Evolutionary conservation across 1,140 invertebrate species (phyloP).

Genomic region (Subanguina moxae): DNA sequence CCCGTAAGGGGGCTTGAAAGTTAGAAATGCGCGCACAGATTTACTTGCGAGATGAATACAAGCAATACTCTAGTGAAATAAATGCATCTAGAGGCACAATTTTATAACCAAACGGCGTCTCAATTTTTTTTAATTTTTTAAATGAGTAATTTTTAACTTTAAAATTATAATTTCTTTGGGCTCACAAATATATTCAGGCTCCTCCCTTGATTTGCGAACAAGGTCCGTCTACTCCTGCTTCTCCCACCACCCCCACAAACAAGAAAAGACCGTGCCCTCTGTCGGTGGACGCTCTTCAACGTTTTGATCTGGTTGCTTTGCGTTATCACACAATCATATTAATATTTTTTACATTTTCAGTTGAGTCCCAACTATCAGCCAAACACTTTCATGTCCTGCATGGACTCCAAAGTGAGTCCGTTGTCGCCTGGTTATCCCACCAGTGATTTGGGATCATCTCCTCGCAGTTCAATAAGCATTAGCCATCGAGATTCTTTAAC

Average conservation of each 20-base stretch:
- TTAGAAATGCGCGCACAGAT: too few species aligned
- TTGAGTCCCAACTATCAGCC: conserved; percentile 49
- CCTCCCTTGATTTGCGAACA: conserved; percentile 87
- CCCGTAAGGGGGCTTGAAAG: too few species aligned
- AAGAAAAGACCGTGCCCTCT: conserved; percentile 76
- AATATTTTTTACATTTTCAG: conserved; percentile 37
- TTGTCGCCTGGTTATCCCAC: conserved; percentile 53
- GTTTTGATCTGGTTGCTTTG: conserved; percentile 62
- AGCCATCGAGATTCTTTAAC: not conserved
- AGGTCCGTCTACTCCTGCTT: conserved; percentile 96
- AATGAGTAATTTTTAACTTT: too few species aligned
- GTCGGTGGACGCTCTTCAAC: conserved; percentile 72
- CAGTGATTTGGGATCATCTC: conserved; percentile 51
- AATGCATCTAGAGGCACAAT: too few species aligned
- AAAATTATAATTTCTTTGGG: too few species aligned
- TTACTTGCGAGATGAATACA: too few species aligned
- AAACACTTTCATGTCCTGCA: not conserved
- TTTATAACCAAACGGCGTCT: too few species aligned
- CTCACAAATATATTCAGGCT: conserved; percentile 28
- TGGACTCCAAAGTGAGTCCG: conserved; percentile 50
- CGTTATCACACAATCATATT: too few species aligned
- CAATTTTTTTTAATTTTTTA: too few species aligned
- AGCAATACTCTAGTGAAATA: too few species aligned
- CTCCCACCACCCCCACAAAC: conserved; percentile 81
- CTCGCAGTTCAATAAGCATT: conserved; percentile 46